Evolutionary conservation across 1,140 invertebrate genomes (phyloP), one percentile per base, ranked within the genome.

Genomic region (Drosophila tristis): DNA sequence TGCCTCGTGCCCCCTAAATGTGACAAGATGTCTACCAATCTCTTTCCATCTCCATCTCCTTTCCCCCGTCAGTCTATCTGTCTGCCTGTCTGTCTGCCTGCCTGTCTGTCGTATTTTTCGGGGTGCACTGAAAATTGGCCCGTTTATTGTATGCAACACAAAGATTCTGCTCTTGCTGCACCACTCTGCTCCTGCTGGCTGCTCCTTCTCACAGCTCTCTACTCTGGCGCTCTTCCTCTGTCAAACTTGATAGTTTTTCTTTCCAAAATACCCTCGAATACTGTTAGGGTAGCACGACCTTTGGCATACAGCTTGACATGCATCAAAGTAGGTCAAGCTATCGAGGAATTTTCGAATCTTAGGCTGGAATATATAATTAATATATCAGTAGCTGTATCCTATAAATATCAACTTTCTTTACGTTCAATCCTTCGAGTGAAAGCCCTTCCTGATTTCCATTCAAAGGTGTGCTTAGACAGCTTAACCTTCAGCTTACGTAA

Each of bases 1-100:
- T 51, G 25, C 31, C 48, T 25, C 43, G 49, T 43, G 39, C 26
- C 51, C 55, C 74, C 59, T 84, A 76, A 85, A 80, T 84, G 80
- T 85, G 80, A 85, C 80, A 84, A 55, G 53, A 75, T 47, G 81
- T 73, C 74, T 65, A 59, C 50, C 44, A 47, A 58, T 51, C 47
- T 43, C 51, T 72, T 15, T 65, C 15, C 16, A 63, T 57, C 47
- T 68, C 35, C 9, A 9, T 53, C 43, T 43, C 31, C 31, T 31
- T 9, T 0, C 8, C 8, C 31, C 20, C 31, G 26, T 51, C 48
- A 11, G 20, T 44, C 48, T 31, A 8, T 53, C 68, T 48, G 68
- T 51, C 48, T 16, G n/a, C 29, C 48, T 23, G 11, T 53, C 68
- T 48, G 68, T 60, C 61, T 53, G 65, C 43, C 50, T 35, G 50